These are phyloP conservation scores for Drosophila glabriapex DNA, from an alignment of 2,888 invertebrate species.

Conservation along the genomic window DNA sequence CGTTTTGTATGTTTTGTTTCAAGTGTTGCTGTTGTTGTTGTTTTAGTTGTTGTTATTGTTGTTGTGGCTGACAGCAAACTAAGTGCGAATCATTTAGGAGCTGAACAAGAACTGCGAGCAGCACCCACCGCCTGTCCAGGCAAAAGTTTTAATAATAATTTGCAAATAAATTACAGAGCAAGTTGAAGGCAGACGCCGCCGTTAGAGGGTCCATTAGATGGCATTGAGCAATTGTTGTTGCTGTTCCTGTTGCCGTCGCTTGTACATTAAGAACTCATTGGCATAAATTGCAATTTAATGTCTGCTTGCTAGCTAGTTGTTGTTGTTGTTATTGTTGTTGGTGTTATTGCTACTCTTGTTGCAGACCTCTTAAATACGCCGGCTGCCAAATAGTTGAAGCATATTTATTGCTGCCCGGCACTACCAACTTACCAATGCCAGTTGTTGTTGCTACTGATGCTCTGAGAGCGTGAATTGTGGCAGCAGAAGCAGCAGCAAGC, in stretches of 20 bases:
- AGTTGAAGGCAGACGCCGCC: conserved; percentile 65
- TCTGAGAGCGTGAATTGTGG: background rate
- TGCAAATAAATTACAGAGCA: conserved; percentile 81
- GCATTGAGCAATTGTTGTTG: conserved; percentile 62
- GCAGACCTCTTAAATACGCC: conserved; percentile 72
- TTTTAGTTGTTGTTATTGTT: conserved; percentile 24
- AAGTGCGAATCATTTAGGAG: conserved; percentile 74
- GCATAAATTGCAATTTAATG: conserved; percentile 84
- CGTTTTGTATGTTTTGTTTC: conserved; percentile 53
- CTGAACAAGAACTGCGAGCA: conserved; percentile 18
- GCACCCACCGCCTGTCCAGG: conserved; percentile 46
- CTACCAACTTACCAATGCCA: conserved; percentile 29
- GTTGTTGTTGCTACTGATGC: conserved; percentile 26
- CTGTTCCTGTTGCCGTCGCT: conserved; percentile 15
- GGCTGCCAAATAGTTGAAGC: conserved; percentile 80
- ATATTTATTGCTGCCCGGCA: conserved; percentile 68
- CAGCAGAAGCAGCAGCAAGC: conserved; percentile 18
- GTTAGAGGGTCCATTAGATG: conserved; percentile 63
- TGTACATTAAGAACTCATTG: conserved; percentile 83
- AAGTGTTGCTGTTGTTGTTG: conserved; percentile 12
- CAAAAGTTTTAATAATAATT: conserved; percentile 83
- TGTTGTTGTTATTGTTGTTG: conserved; percentile 42
- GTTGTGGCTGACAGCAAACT: conserved; percentile 76
- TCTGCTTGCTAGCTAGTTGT: conserved; percentile 49
- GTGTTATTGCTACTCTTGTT: conserved; percentile 26